These are phyloP conservation scores for Eupithecia vulgata DNA, from an alignment of 2,888 invertebrate species.

Conservation along the genomic window DNA sequence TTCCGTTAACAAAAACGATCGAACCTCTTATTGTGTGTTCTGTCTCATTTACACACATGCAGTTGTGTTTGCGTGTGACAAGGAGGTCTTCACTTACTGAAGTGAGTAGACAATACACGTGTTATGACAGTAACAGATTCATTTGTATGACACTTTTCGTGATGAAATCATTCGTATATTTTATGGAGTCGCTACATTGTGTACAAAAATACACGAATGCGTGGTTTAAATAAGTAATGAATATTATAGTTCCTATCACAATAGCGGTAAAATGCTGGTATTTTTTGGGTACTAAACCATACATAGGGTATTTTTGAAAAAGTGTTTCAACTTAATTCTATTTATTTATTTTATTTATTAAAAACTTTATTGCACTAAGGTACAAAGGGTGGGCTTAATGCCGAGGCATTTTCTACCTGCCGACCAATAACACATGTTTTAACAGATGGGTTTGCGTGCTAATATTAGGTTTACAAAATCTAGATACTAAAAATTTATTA, in stretches of 20 bases:
- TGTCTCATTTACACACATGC: conserved; percentile 29
- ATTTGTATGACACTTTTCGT: conserved; percentile 26
- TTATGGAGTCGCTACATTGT: conserved; percentile 15
- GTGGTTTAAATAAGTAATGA: background rate
- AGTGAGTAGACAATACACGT: conserved; percentile 28
- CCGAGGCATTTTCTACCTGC: no score
- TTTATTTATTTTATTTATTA: no score
- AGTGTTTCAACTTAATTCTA: no score
- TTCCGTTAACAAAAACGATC: conserved; percentile 43
- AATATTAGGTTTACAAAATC: no score
- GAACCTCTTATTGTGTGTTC: conserved; percentile 35
- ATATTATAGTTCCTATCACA: background rate
- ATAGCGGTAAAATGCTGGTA: background rate
- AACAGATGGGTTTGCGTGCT: no score
- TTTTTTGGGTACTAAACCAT: no score
- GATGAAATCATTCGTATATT: conserved; percentile 29
- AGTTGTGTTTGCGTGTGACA: conserved; percentile 13
- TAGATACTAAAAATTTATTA: no score
- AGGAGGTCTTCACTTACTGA: conserved; percentile 18
- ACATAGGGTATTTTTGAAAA: no score
- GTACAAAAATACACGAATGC: conserved; percentile 12
- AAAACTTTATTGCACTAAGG: no score
- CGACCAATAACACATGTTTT: no score
- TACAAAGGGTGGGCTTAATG: no score
- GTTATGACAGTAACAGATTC: conserved; percentile 30